A percentile compares a stretch with the other conserved stretches of the same genome.
Evolutionary conservation across 2,797 vertebrate species (phyloP).

Genomic region (Carcharodon carcharias): DNA sequence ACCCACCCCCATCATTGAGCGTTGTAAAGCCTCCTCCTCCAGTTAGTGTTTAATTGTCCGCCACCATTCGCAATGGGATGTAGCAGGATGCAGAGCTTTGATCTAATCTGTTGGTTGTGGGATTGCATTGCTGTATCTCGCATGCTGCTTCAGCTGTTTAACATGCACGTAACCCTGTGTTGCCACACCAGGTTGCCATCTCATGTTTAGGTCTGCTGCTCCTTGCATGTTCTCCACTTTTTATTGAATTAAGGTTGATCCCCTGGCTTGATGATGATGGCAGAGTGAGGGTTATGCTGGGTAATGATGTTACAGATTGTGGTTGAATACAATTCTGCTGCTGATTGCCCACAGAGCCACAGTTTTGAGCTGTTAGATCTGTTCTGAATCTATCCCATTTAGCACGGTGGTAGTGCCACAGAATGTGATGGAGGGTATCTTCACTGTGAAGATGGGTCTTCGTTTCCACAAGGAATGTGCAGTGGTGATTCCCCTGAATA

Average conservation of each 20-base stretch:
- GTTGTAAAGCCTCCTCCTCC: too few species aligned
- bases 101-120: not conserved
- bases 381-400: not conserved
- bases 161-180: not conserved
- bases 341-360: too few species aligned
- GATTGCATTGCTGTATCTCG: not conserved
- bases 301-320: not conserved
- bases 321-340: not conserved
- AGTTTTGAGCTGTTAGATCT: not conserved
- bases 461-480: too few species aligned
- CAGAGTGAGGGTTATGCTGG: not conserved
- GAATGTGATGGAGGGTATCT: too few species aligned
- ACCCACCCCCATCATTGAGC: too few species aligned
- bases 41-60: not conserved
- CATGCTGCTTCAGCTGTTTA: too few species aligned
- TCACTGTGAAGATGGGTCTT: too few species aligned
- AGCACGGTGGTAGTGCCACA: too few species aligned
- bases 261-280: not conserved
- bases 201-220: not conserved
- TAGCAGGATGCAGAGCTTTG: not conserved
- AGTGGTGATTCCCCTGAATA: too few species aligned
- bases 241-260: not conserved
- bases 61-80: not conserved
- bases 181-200: not conserved
- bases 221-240: not conserved